Evolutionary conservation across 2,888 invertebrate species (phyloP), one percentile per base, ranked within the genome.

Genomic region (Polydrusus cervinus): DNA sequence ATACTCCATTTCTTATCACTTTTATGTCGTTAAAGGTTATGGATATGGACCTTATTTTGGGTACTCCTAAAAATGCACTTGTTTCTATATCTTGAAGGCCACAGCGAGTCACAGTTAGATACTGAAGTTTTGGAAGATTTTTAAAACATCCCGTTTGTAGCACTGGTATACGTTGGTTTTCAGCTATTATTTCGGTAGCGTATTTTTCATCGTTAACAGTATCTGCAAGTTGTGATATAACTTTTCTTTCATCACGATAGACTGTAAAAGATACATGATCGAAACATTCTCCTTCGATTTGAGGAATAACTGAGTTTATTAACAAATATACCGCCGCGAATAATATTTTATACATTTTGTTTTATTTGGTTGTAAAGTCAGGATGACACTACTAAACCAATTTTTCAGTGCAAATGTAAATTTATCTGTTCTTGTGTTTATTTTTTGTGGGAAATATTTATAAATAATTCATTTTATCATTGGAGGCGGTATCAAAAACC

Each of bases 21-120:
- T 69, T 20, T 1, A 83, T 76, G 6, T 67, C 71, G 55, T 83
- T 83, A 20, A 76, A 77, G 20, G 77, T 78, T 25, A 83, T 72
- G 45, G 79, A 73, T 14, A 82, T 75, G 0, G 38, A 25, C 69
- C 75, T 74, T 13, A 82, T 14, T 18, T 47, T 70, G 13, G 80
- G 78, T 11, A 83, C 49, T 30, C 79, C 71, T 20, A 61, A 43
- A 47, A 83, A 83, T 1, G 77, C 62, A 68, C 73, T 66, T 43
- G 71, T 65, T 73, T 82, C 79, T 7, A 82, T 55, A 8, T 20
- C 13, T 18, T 45, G 16, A 13, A 81, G 69, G 16, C 74, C 73
- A 38, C 75, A 76, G 9, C 75, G 66, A 45, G 30, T 40, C 11
- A 82, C 49, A 7, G 10, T 73, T 14, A 83, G 66, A 14, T 74